These are phyloP conservation scores for Heterotilapia buettikoferi DNA, from an alignment of 2,113 vertebrate species.

Conservation along the genomic window DNA sequence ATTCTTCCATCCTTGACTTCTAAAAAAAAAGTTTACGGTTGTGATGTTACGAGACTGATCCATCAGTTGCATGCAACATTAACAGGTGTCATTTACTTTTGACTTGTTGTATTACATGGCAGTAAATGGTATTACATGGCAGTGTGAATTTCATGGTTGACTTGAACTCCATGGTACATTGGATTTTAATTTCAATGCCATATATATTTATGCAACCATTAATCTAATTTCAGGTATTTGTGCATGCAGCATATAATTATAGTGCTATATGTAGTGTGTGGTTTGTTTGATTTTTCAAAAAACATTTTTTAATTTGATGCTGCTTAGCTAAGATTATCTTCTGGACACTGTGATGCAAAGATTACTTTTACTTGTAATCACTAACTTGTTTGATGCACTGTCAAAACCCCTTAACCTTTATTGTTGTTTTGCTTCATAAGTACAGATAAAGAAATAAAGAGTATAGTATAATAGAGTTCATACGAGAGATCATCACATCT, in stretches of 20 bases:
- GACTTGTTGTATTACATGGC: background rate
- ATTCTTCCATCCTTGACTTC: background rate
- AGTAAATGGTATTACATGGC: background rate
- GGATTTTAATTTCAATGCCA: background rate
- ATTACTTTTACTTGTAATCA: background rate
- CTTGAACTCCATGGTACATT: background rate
- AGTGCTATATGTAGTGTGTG: background rate
- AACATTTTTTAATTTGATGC: background rate
- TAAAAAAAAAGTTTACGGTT: background rate
- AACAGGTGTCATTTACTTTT: background rate
- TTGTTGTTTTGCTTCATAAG: background rate
- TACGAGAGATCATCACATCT: background rate
- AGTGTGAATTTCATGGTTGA: background rate
- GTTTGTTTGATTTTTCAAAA: background rate
- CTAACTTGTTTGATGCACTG: background rate
- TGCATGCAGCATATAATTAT: background rate
- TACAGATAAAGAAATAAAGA: background rate
- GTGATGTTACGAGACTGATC: background rate
- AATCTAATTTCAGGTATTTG: background rate
- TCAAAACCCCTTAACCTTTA: background rate
- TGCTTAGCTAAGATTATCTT: background rate
- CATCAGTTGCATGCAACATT: background rate
- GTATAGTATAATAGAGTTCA: background rate
- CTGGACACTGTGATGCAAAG: background rate
- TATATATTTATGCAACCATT: background rate